These are phyloP conservation scores for Zosterops lateralis DNA, from an alignment of 2,113 vertebrate species.

Conservation along the genomic window DNA sequence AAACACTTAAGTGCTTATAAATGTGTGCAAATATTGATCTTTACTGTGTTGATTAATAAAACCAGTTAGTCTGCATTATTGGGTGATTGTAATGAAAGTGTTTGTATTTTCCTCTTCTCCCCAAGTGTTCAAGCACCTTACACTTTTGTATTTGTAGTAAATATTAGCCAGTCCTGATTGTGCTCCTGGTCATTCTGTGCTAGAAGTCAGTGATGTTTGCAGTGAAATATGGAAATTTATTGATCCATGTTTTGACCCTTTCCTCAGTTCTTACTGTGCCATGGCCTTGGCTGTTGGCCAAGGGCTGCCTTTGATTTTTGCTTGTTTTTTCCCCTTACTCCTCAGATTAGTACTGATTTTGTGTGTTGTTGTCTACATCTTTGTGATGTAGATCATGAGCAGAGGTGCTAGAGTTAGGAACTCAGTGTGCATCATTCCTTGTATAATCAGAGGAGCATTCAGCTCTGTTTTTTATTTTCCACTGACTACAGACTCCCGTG, in stretches of 20 bases:
- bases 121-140: neutral
- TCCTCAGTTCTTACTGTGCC: neutral
- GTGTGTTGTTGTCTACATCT: neutral
- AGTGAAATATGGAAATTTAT: neutral
- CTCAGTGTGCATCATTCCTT: rapidly evolving
- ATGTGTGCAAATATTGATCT: neutral
- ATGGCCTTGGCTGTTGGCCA: neutral
- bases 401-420: neutral
- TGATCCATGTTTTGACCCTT: neutral
- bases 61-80: neutral
- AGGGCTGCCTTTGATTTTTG: neutral
- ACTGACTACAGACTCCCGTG: neutral
- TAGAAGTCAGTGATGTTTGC: neutral
- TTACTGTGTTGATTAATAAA: neutral
- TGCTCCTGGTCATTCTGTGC: neutral
- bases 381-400: neutral
- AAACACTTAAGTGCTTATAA: neutral
- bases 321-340: neutral
- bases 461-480: neutral
- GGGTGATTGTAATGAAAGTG: neutral
- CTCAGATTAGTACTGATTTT: neutral
- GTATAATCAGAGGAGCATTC: neutral
- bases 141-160: neutral
- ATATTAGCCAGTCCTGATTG: neutral
- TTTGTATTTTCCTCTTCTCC: neutral